Evolutionary conservation across 2,113 vertebrate genomes (phyloP).

Genomic region (Myanophis thanlyinensis): DNA sequence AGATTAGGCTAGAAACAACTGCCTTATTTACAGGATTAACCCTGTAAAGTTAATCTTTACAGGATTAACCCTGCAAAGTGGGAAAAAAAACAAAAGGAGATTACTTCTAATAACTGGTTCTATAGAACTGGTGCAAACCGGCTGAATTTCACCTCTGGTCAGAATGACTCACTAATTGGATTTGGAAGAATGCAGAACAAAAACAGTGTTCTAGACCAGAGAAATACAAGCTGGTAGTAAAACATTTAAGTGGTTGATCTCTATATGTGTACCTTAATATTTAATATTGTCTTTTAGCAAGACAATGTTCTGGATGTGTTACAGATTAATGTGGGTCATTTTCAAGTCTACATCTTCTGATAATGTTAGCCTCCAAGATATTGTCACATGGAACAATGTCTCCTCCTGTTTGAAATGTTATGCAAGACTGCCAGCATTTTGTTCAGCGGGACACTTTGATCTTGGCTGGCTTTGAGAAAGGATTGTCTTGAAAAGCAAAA

Average conservation of each 20-base stretch:
- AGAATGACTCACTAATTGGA: too few relatives aligned
- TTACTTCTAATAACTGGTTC: too few relatives aligned
- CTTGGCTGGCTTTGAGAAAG: conserved; percentile 34
- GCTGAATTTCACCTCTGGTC: too few relatives aligned
- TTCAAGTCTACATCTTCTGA: conserved; percentile 33
- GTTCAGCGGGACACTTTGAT: conserved; percentile 42
- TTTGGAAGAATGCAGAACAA: not conserved
- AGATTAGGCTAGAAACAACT: too few relatives aligned
- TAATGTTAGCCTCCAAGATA: conserved; percentile 41
- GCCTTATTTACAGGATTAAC: too few relatives aligned
- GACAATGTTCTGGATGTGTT: not conserved
- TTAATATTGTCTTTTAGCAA: not conserved
- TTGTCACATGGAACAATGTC: conserved; percentile 34
- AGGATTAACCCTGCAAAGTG: too few relatives aligned
- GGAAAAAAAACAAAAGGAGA: too few relatives aligned
- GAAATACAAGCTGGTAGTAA: not conserved
- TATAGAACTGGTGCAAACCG: too few relatives aligned
- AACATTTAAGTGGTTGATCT: not conserved
- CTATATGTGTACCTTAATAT: not conserved
- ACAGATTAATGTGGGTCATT: conserved; percentile 10
- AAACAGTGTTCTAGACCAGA: not conserved
- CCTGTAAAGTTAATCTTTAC: too few relatives aligned
- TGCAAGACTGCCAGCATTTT: conserved; percentile 37
- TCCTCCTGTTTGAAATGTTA: not conserved
- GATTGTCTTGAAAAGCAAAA: conserved; percentile 33